Evolutionary conservation across 2,888 invertebrate species (phyloP), one percentile per base, ranked within the genome.

Genomic region (Prosopocoilus inquinatus): DNA sequence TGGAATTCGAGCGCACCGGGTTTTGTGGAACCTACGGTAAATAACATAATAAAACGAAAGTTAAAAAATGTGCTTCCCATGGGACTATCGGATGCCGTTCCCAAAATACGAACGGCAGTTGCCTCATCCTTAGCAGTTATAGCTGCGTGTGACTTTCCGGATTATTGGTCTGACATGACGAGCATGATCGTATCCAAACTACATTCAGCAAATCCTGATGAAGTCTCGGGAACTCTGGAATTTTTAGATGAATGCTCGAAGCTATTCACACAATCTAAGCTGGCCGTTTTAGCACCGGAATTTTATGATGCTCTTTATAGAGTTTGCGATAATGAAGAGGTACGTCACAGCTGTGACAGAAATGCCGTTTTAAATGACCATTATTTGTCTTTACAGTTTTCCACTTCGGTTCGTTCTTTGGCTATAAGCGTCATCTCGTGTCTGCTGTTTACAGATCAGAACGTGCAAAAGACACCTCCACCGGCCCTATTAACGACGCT

Each of bases 201-300:
- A 43, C 45, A 51, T 16, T 50, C 54, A 13, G 50, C 46, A 20
- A 56, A 49, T 50, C 46, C 47, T 48, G 53, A 49, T 35, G 52
- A 55, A 28, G 57, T 60, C 38, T 20, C 46, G 11, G 63, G 63
- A 41, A 50, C 53, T 28, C 51, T 63, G 51, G 44, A 46, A 33
- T 61, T 61, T 51, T 53, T 61, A 41, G 56, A 55, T 39, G 60
- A 61, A 43, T 59, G 55, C 50, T 50, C 52, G 44, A 55, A 57
- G 38, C 43, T 57, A 35, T 53, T 52, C 13, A 49, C 49, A 41
- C 48, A 48, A 39, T 36, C 44, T 9, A 49, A 57, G 38, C 34
- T 55, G 28, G 35, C 50, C 16, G 28, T 52, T 34, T 41, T 55
- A 36, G 50, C 55, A 34, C 49, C 51, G 44, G 47, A 47, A 46